Percentiles rank a stretch among this genome's conserved stretches.
phyloP scores from a whole-genome alignment of 2,888 invertebrate genomes.

The Sesamia inferens region DNA sequence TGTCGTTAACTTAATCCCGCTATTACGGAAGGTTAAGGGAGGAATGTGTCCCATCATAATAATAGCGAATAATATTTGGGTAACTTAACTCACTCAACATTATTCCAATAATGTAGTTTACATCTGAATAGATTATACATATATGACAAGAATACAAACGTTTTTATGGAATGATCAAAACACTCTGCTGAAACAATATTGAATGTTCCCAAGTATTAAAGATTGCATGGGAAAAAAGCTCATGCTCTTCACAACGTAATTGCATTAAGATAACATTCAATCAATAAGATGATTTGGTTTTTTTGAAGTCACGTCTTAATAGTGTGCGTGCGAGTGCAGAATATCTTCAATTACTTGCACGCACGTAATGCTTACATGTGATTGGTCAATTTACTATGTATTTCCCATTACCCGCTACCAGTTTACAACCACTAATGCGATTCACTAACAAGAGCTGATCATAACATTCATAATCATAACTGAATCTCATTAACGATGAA shows the following conservation, averaged over 20 bases:
- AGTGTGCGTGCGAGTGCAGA: constrained; percentile 51
- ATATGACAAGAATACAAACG: neutral
- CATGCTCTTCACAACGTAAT: constrained; percentile 42
- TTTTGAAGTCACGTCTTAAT: constrained; percentile 53
- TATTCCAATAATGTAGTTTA: neutral
- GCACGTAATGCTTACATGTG: constrained; percentile 71
- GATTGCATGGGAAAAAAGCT: constrained; percentile 44
- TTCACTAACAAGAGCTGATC: constrained; percentile 68
- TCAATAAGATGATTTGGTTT: constrained; percentile 55
- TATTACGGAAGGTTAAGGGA: constrained; percentile 27
- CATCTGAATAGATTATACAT: constrained; percentile 6
- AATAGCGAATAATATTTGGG: constrained; percentile 24
- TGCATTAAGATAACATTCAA: constrained; percentile 57
- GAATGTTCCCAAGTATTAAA: constrained; percentile 41
- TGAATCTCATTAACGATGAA: constrained; percentile 64
- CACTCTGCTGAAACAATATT: neutral
- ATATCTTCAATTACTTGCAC: constrained; percentile 69
- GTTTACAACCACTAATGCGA: constrained; percentile 66
- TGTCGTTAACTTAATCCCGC: constrained; percentile 39
- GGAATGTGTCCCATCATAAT: constrained; percentile 16
- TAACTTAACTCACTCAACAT: neutral
- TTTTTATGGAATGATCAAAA: constrained; percentile 2
- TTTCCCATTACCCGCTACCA: constrained; percentile 70
- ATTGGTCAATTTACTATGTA: constrained; percentile 79
- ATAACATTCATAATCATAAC: constrained; percentile 60